Conservation (phyloP, 2,113 vertebrate genomes). For the Paedocypris sp. region DNA sequence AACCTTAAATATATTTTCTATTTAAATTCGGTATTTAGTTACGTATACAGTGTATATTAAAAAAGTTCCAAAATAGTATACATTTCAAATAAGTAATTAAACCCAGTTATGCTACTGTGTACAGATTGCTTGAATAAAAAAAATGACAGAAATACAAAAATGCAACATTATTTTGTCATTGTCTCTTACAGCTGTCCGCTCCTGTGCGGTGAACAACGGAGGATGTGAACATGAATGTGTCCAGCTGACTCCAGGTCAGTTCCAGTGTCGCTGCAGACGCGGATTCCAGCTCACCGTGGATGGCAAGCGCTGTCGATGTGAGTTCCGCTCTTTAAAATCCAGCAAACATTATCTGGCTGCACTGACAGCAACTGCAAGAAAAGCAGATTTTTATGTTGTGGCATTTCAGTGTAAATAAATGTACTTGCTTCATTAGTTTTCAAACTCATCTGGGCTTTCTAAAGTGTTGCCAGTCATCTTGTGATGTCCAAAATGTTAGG, state of each 20-base stretch:
- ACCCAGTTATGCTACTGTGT: no score
- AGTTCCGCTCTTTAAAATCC: slow-evolving; percentile 29
- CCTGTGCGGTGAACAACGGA: slow-evolving; percentile 64
- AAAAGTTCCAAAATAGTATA: no score
- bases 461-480: background rate
- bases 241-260: slow-evolving; percentile 56
- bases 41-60: no score
- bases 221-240: slow-evolving; percentile 70
- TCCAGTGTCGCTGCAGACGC: slow-evolving; percentile 63
- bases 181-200: slow-evolving; percentile 48
- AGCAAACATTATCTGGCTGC: no score
- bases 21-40: no score
- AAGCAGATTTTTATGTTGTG: no score
- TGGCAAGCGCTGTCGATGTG: slow-evolving; percentile 52
- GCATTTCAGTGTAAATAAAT: no score
- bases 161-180: background rate
- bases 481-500: background rate
- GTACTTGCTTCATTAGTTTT: no score
- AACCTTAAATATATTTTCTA: no score
- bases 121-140: no score
- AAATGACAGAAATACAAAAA: no score
- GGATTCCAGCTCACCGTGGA: slow-evolving; percentile 63
- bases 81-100: no score
- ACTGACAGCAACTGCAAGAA: background rate
- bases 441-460: background rate